Evolutionary conservation across 35 echinoderm and acorn worm species (phyloP), one percentile per base, ranked within the genome.

Genomic region (Patiria miniata): DNA sequence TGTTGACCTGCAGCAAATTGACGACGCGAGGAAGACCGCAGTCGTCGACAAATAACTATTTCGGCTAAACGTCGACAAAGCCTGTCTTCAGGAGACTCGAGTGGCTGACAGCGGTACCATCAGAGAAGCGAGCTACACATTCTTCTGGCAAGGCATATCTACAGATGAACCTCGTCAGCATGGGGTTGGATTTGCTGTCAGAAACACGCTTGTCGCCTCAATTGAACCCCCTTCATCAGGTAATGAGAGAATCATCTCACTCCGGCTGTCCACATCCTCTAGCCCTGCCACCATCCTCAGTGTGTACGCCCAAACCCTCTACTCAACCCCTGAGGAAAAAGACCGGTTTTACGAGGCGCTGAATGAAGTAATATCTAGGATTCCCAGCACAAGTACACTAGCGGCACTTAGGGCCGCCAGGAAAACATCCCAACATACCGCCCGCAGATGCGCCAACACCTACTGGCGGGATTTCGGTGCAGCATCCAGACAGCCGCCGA

Each of bases 101-200:
- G 39, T 82, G 8, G 52, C 69, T 42, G 60, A 86, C 80, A 82
- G 37, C 30, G 80, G 81, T n/a, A 32, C 81, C 81, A 54, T 52
- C 26, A 37, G 23, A 2, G 39, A 80, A 80, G 78, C 36, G 44
- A 40, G 39, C 19, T 80, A 44, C 26, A 80, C 39, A 2, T 79
- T 79, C 34, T 79, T 37, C 78, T 79, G 78, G 44, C 39, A 37
- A 17, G 39, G 78, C 7, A 80, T 18, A 80, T 16, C 39, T 17
- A 36, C 30, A 15, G 44, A 22, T 17, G 78, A 80, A 39, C 78
- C 14, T 10, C 34, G 34, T 8, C 21, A 7, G 19, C 32, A 79
- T 79, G 77, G 77, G 7, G 34, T 36, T 39, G 77, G 77, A 26
- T 80, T 79, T 79, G 78, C 78, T 80, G 44, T 37, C 44, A 47